phyloP scores from a whole-genome alignment of 2,113 vertebrate genomes.

The Oncorhynchus nerka region DNA sequence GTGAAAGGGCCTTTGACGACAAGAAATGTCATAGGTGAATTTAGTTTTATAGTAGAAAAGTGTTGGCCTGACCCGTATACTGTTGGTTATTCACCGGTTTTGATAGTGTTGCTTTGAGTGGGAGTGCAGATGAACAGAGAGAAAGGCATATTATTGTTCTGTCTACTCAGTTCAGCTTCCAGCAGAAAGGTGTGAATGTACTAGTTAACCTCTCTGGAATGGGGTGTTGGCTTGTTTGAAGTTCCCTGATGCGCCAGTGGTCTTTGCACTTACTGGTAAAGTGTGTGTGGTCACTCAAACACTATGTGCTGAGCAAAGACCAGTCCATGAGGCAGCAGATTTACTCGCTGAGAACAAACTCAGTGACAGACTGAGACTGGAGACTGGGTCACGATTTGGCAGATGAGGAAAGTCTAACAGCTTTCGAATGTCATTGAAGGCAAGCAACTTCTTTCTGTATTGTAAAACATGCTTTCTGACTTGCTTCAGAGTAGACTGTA shows the following conservation, averaged over 20 bases:
- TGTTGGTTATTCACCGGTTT: too few relatives aligned
- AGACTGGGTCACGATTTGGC: background rate
- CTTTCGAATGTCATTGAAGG: background rate
- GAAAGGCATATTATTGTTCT: background rate
- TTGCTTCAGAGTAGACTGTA: background rate
- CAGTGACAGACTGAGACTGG: background rate
- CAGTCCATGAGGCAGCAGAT: background rate
- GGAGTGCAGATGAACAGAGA: background rate
- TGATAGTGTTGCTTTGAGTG: background rate
- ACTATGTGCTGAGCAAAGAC: background rate
- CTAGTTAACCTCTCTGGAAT: background rate
- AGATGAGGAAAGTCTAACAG: background rate
- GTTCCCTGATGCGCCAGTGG: background rate
- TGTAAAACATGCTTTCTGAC: background rate
- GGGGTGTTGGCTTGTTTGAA: background rate
- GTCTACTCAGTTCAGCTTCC: background rate
- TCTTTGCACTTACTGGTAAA: background rate
- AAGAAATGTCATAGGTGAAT: background rate
- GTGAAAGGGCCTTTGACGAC: background rate
- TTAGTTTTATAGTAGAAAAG: background rate
- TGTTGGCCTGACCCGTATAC: background rate
- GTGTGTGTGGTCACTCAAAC: background rate
- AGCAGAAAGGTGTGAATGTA: background rate
- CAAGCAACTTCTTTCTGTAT: background rate
- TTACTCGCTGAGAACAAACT: background rate